Conservation (phyloP, 1,140 invertebrate species). For the Diuraphis noxia region DNA sequence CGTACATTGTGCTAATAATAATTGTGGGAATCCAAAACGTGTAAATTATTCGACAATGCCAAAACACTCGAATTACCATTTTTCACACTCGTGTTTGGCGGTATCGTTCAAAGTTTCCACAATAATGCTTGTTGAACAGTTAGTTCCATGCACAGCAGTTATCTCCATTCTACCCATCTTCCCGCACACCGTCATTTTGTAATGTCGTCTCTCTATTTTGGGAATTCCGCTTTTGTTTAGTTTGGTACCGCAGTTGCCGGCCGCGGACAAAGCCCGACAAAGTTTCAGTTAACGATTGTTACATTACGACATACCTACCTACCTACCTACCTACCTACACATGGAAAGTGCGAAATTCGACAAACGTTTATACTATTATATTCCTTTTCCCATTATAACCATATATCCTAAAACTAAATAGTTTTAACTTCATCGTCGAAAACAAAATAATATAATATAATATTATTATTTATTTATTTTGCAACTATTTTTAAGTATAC, state of each 20-base stretch:
- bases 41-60: conserved; percentile 15
- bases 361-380: neutral
- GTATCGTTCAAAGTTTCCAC: conserved; percentile 20
- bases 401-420: neutral
- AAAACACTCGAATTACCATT: conserved; percentile 27
- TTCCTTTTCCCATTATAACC: neutral
- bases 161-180: neutral
- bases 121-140: neutral
- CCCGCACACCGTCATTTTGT: neutral
- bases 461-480: too few relatives aligned
- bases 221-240: conserved; percentile 15
- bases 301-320: neutral
- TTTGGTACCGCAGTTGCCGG: neutral
- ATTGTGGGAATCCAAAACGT: conserved; percentile 12
- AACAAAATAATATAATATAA: neutral
- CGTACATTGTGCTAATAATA: neutral
- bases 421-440: neutral
- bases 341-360: conserved; percentile 5
- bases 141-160: conserved; percentile 19
- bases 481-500: neutral
- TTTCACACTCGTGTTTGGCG: neutral
- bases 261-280: conserved; percentile 15
- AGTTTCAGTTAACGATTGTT: conserved; percentile 37
- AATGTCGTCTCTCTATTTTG: neutral
- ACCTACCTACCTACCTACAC: neutral